phyloP scores from a whole-genome alignment of 2,888 invertebrate species.

The Cephus runcator region DNA sequence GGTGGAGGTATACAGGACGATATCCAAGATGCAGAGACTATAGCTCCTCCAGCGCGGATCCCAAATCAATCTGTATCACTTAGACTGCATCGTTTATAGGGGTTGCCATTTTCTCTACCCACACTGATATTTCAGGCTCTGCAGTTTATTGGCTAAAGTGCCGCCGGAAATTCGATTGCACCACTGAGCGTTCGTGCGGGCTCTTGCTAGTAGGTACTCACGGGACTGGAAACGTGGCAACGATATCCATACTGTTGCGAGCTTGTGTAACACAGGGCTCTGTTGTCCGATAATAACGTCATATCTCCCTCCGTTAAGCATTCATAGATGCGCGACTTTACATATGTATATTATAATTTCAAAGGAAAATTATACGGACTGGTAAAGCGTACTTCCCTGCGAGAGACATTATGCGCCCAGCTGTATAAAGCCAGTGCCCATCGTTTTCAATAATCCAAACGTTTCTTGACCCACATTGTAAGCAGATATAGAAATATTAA shows the following conservation, averaged over 20 bases:
- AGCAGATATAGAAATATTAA: neutral
- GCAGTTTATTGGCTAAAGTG: neutral
- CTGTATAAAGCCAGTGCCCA: neutral
- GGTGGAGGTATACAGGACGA: neutral
- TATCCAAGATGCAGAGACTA: neutral
- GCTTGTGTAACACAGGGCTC: neutral
- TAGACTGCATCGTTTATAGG: neutral
- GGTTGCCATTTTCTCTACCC: neutral
- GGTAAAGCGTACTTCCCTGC: neutral
- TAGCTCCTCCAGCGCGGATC: neutral
- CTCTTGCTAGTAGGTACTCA: neutral
- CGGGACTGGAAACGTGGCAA: neutral
- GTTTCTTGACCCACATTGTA: neutral
- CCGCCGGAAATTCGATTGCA: constrained; percentile 3
- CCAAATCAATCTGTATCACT: neutral
- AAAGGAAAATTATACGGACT: constrained; percentile 12
- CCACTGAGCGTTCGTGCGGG: neutral
- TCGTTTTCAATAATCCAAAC: neutral
- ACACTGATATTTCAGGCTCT: neutral
- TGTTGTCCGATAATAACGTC: neutral
- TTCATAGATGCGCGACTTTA: constrained; percentile 13
- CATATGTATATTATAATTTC: constrained; percentile 16
- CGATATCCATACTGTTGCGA: neutral
- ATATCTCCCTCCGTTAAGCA: constrained; percentile 4
- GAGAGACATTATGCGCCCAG: neutral